phyloP scores from a whole-genome alignment of 2,113 vertebrate species.

The Gobio gobio region DNA sequence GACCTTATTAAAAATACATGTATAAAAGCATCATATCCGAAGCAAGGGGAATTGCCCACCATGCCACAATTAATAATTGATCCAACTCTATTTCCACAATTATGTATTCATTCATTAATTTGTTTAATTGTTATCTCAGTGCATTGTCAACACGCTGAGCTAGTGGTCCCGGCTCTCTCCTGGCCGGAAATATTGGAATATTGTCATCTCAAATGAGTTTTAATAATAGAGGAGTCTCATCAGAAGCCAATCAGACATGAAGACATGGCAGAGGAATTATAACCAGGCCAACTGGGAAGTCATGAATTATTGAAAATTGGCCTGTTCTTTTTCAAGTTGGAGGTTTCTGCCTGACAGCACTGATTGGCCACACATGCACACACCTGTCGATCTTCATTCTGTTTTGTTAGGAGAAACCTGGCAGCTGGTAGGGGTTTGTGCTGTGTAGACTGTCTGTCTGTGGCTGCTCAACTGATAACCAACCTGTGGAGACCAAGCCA shows the following conservation, averaged over 20 bases:
- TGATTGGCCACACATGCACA: conserved; percentile 45
- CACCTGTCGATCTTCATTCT: conserved; percentile 62
- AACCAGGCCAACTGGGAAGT: conserved; percentile 64
- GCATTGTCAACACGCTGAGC: conserved; percentile 46
- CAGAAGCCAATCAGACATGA: conserved; percentile 79
- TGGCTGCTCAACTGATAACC: conserved; percentile 35
- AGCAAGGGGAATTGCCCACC: conserved; percentile 49
- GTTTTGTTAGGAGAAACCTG: conserved; percentile 10
- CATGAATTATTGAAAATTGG: conserved; percentile 78
- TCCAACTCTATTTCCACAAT: conserved; percentile 74
- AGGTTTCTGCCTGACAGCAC: conserved; percentile 69
- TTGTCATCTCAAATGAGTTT: conserved; percentile 75
- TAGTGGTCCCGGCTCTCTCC: conserved; percentile 42
- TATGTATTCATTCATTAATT: conserved; percentile 70
- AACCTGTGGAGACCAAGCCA: conserved; percentile 15
- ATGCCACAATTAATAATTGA: conserved; percentile 76
- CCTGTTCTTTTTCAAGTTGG: conserved; percentile 74
- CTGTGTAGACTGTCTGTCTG: conserved; percentile 28
- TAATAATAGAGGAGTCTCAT: conserved; percentile 82
- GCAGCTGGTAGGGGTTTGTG: conserved; percentile 42
- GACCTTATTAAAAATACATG: conserved; percentile 4
- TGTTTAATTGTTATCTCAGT: conserved; percentile 65
- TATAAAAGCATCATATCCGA: conserved; percentile 26
- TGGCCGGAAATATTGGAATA: conserved; percentile 49
- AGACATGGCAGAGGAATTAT: conserved; percentile 69